A percentile compares a stretch with the other conserved stretches of the same genome.
These are phyloP conservation scores for Hystrix cristata DNA, from an alignment of 2,113 vertebrate species.

Conservation along the genomic window DNA sequence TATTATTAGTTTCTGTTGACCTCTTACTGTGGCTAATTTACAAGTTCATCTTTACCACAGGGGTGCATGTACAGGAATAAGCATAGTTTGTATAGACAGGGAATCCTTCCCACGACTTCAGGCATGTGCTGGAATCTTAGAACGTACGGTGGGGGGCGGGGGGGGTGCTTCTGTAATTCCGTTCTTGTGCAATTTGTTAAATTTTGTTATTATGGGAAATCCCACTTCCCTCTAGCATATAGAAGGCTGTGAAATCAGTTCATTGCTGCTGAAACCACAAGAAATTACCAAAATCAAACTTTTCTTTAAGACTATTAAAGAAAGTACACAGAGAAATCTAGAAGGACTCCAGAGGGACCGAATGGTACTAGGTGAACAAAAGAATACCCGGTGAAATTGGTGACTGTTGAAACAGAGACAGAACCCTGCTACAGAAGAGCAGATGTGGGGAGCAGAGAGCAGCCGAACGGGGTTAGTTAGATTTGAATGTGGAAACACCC, in stretches of 20 bases:
- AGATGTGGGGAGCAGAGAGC: background rate
- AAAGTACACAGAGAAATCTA: background rate
- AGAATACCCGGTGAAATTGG: background rate
- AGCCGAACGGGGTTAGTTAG: background rate
- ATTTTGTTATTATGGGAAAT: background rate
- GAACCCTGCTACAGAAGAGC: background rate
- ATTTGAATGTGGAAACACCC: background rate
- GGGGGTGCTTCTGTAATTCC: background rate
- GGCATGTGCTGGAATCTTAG: background rate
- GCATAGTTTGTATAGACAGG: background rate
- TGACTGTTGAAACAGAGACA: background rate
- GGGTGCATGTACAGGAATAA: no score
- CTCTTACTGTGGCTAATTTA: background rate
- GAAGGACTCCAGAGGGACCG: background rate
- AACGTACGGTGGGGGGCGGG: fast-evolving
- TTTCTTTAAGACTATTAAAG: background rate
- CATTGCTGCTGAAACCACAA: background rate
- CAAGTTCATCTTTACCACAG: no score
- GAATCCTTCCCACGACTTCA: background rate
- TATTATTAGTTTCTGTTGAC: background rate
- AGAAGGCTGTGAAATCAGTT: background rate
- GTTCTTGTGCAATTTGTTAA: background rate
- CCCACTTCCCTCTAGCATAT: background rate
- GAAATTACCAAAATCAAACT: background rate
- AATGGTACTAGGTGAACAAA: background rate